These are phyloP conservation scores for Plotosus lineatus DNA, from an alignment of 2,113 vertebrate species.

Conservation along the genomic window DNA sequence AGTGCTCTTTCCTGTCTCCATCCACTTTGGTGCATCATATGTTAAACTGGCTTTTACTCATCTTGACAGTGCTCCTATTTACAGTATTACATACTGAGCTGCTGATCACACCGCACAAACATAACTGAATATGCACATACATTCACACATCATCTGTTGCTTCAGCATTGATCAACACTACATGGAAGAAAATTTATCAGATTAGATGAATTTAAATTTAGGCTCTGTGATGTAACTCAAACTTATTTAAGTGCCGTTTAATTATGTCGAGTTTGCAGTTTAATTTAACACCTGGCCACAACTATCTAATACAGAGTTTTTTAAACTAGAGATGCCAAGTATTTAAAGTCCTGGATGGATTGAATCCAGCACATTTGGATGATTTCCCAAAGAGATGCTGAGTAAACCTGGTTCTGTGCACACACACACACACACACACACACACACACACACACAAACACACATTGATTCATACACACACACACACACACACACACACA, in stretches of 20 bases:
- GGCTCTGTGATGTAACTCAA: background rate
- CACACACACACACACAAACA: no score
- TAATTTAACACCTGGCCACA: background rate
- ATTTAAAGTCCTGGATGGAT: background rate
- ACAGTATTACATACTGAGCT: constrained; percentile 16
- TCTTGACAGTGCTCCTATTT: constrained; percentile 28
- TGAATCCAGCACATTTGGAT: background rate
- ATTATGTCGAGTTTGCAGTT: background rate
- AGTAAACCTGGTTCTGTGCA: background rate
- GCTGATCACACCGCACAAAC: constrained; percentile 5
- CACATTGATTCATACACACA: no score
- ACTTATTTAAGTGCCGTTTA: background rate
- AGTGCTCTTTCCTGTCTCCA: background rate
- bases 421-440: no score
- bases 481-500: no score
- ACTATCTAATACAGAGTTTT: background rate
- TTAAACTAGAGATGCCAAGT: background rate
- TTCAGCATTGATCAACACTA: background rate
- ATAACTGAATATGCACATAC: background rate
- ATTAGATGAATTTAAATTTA: background rate
- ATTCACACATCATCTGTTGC: background rate
- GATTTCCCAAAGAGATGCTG: background rate
- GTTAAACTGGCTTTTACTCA: constrained; percentile 24
- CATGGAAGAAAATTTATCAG: background rate
- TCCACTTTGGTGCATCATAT: constrained; percentile 14